phyloP scores from a whole-genome alignment of 1,140 invertebrate genomes.

The Formica exsecta region DNA sequence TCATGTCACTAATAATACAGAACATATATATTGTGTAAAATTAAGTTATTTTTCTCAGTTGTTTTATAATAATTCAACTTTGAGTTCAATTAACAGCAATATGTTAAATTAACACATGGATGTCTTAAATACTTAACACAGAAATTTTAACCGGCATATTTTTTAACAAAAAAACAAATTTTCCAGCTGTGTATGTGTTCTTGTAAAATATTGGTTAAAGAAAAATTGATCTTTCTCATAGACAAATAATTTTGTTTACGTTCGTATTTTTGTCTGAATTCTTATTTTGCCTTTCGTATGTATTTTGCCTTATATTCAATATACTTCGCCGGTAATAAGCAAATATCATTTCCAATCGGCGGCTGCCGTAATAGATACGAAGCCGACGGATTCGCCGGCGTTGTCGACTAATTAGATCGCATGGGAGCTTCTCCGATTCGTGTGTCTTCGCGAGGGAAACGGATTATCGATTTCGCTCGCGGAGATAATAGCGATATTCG shows the following conservation, averaged over 20 bases:
- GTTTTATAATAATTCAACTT: no score
- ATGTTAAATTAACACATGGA: no score
- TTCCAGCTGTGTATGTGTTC: no score
- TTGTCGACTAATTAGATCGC: slow-evolving; percentile 40
- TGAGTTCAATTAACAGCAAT: no score
- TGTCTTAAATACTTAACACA: no score
- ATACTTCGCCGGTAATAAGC: not conserved
- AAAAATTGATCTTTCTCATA: not conserved
- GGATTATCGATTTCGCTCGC: slow-evolving; percentile 47
- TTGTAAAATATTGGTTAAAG: not conserved
- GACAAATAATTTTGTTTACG: not conserved
- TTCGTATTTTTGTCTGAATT: not conserved
- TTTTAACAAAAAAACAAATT: no score
- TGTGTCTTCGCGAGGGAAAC: slow-evolving; percentile 21
- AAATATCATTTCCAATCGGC: slow-evolving; percentile 35
- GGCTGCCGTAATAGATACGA: not conserved
- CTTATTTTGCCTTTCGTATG: not conserved
- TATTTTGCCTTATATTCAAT: not conserved
- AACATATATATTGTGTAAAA: no score
- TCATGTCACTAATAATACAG: no score
- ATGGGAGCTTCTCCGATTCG: not conserved
- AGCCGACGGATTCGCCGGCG: slow-evolving; percentile 15
- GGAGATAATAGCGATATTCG: slow-evolving; percentile 37
- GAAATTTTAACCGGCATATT: no score
- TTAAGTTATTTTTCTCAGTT: no score